Percentiles rank a stretch among this genome's conserved stretches.
phyloP scores from a whole-genome alignment of 2,888 invertebrate genomes.

The Torymus auratus region DNA sequence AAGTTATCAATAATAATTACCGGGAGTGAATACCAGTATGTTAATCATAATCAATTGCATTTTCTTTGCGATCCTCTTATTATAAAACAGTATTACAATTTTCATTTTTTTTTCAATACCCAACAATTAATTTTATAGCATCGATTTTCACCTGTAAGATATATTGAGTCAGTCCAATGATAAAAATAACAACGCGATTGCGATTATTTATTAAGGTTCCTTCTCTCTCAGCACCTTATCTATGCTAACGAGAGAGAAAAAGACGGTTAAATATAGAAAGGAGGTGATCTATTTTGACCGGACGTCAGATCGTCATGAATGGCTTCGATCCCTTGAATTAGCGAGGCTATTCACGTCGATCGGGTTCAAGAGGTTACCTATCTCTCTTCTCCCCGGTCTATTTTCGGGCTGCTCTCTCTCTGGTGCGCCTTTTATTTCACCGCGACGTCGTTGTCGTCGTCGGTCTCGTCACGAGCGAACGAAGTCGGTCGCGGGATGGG shows the following conservation, averaged over 20 bases:
- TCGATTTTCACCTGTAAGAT: too few relatives aligned
- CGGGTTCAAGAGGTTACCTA: slow-evolving; percentile 35
- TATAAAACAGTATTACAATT: too few relatives aligned
- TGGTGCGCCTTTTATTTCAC: slow-evolving; percentile 39
- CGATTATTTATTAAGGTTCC: too few relatives aligned
- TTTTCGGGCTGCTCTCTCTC: slow-evolving; percentile 15
- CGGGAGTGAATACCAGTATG: slow-evolving; percentile 68
- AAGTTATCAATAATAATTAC: slow-evolving; percentile 74
- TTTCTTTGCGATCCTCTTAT: too few relatives aligned
- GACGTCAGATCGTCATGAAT: slow-evolving; percentile 27
- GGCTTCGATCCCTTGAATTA: slow-evolving; percentile 47
- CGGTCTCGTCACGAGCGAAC: slow-evolving; percentile 71
- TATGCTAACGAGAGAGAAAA: neutral
- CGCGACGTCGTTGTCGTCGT: neutral
- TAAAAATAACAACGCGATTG: too few relatives aligned
- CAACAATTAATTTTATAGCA: too few relatives aligned
- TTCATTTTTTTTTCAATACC: too few relatives aligned
- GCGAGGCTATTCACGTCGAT: slow-evolving; percentile 45
- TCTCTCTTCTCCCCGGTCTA: slow-evolving; percentile 17
- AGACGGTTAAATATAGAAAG: neutral
- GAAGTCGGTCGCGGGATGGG: slow-evolving; percentile 72
- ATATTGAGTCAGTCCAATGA: too few relatives aligned
- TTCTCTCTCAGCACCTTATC: neutral
- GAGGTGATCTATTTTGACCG: slow-evolving; percentile 6
- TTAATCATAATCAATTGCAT: too few relatives aligned